phyloP scores from a whole-genome alignment of 2,113 vertebrate genomes.

The Cariama cristata region DNA sequence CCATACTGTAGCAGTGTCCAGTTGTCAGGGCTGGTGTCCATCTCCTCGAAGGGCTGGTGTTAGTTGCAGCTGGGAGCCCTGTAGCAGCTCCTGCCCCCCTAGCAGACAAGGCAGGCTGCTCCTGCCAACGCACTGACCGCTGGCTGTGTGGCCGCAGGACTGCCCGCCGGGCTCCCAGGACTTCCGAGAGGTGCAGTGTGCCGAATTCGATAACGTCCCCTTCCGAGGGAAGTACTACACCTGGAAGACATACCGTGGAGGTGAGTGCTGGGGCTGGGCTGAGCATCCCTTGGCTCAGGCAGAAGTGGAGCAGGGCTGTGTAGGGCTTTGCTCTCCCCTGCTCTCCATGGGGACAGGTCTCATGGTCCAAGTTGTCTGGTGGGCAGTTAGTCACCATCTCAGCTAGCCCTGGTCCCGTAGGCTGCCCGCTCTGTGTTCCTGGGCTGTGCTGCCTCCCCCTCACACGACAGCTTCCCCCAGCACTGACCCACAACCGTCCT shows the following conservation, averaged over 20 bases:
- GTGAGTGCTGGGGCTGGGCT: constrained; percentile 72
- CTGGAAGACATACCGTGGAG: constrained; percentile 95
- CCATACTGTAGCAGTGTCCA: fast-evolving
- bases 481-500: fast-evolving
- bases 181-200: constrained; percentile 94
- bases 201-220: constrained; percentile 90
- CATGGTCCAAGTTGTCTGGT: fast-evolving
- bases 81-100: background rate
- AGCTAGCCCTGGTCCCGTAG: background rate
- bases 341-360: background rate
- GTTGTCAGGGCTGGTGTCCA: background rate
- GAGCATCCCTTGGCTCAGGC: background rate
- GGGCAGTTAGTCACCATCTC: background rate
- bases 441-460: background rate
- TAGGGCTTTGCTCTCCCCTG: background rate
- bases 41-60: background rate
- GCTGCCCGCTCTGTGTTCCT: background rate
- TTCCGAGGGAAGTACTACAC: constrained; percentile 98
- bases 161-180: constrained; percentile 90
- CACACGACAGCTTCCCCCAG: fast-evolving
- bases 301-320: background rate
- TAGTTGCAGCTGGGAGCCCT: background rate
- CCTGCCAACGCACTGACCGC: fast-evolving
- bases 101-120: background rate
- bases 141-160: constrained; percentile 77